Evolutionary conservation across 2,797 vertebrate species (phyloP).

Genomic region (Neostethus bicornis): DNA sequence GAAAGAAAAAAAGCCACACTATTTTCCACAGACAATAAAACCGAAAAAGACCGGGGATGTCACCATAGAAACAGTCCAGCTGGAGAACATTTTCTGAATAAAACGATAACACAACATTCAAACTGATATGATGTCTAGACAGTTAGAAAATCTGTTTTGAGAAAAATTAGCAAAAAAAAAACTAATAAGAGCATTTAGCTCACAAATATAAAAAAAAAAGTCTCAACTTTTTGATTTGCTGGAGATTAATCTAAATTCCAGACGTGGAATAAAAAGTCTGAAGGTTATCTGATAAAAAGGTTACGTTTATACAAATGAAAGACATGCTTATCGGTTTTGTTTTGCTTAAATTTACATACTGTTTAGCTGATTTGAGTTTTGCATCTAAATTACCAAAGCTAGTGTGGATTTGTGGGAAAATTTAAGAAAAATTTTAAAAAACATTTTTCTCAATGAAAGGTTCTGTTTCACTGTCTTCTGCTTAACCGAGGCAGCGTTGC

Average conservation of each 20-base stretch:
- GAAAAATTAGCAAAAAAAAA: neutral
- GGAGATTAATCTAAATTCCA: neutral
- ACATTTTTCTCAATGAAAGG: no score
- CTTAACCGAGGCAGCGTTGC: no score
- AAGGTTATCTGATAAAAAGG: neutral
- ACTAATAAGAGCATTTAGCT: neutral
- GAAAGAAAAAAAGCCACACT: constrained; percentile 1
- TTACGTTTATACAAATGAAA: neutral
- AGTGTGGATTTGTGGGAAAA: neutral
- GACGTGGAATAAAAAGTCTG: neutral
- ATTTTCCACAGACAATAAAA: neutral
- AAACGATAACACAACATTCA: constrained; percentile 22
- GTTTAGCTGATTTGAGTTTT: neutral
- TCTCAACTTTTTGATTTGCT: no score
- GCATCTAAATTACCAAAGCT: neutral
- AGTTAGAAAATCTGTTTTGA: constrained; percentile 15
- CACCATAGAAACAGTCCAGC: constrained; percentile 38
- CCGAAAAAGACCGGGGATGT: constrained; percentile 12
- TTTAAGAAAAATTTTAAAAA: neutral
- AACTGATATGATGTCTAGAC: constrained; percentile 28
- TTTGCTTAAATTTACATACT: neutral
- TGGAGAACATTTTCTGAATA: constrained; percentile 15
- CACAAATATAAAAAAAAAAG: neutral
- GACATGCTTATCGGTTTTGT: neutral
- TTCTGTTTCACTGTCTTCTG: no score